Conservation (phyloP, 2,888 invertebrate species). For the Eristalis intricaria region DNA sequence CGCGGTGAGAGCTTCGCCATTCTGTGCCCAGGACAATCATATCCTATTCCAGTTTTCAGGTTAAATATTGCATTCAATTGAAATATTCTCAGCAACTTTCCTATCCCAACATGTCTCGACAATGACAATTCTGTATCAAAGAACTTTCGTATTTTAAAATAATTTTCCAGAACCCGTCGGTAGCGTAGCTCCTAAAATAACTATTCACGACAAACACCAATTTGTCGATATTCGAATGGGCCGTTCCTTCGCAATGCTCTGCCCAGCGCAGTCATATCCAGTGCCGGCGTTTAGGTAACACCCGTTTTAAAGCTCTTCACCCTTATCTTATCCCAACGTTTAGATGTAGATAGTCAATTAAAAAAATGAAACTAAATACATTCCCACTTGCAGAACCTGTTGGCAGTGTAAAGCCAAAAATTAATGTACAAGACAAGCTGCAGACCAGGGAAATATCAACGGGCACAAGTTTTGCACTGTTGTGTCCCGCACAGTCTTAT, state of each 20-base stretch:
- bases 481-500: conserved; percentile 90
- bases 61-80: conserved; percentile 76
- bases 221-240: conserved; percentile 76
- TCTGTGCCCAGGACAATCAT: conserved; percentile 88
- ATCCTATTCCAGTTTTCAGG: conserved; percentile 88
- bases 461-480: conserved; percentile 84
- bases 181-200: conserved; percentile 84
- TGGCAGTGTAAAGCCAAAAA: conserved; percentile 84
- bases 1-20: conserved; percentile 59
- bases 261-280: conserved; percentile 88
- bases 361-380: conserved; percentile 26
- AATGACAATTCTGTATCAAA: not conserved
- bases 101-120: conserved; percentile 52
- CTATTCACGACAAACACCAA: conserved; percentile 81
- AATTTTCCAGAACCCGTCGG: conserved; percentile 81
- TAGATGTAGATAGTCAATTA: conserved; percentile 7
- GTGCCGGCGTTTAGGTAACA: conserved; percentile 75
- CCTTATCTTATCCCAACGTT: conserved; percentile 62
- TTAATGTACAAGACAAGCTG: conserved; percentile 86
- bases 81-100: not conserved
- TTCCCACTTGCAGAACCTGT: conserved; percentile 81
- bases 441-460: conserved; percentile 83
- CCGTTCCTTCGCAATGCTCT: conserved; percentile 84
- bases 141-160: not conserved
- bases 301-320: not conserved